phyloP scores from a whole-genome alignment of 2,888 invertebrate species.

The Lacanobia oleracea region DNA sequence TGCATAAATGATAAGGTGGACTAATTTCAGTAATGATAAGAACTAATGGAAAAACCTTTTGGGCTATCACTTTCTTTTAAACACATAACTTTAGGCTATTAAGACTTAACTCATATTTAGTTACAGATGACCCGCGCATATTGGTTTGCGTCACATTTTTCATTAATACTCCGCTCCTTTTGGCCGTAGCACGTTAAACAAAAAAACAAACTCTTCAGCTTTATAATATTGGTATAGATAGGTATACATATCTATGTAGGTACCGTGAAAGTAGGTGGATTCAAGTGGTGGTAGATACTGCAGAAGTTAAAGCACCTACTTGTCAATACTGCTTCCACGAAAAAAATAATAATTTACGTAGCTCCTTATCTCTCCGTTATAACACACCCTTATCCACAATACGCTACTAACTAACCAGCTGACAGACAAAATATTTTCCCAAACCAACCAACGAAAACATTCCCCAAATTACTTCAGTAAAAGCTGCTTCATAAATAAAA shows the following conservation, averaged over 20 bases:
- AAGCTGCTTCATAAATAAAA: constrained; percentile 59
- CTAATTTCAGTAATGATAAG: constrained; percentile 12
- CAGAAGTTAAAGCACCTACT: no score
- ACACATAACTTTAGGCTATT: background rate
- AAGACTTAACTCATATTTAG: no score
- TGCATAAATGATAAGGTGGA: background rate
- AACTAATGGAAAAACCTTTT: background rate
- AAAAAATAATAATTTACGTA: background rate
- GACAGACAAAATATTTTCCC: constrained; percentile 34
- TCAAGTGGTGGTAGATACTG: background rate
- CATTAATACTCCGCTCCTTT: no score
- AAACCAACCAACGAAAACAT: constrained; percentile 40
- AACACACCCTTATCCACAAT: background rate
- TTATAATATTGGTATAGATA: no score
- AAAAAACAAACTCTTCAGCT: no score
- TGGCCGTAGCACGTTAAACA: no score
- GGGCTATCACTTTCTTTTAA: constrained; percentile 7
- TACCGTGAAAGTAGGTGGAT: no score
- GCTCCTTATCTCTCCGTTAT: background rate
- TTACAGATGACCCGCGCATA: no score
- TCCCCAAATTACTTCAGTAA: constrained; percentile 44
- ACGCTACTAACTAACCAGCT: constrained; percentile 12
- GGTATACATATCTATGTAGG: no score
- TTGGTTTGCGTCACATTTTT: no score
- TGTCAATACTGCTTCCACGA: background rate